phyloP scores from a whole-genome alignment of 2,888 invertebrate genomes.

The Muschampia plurimacula region DNA sequence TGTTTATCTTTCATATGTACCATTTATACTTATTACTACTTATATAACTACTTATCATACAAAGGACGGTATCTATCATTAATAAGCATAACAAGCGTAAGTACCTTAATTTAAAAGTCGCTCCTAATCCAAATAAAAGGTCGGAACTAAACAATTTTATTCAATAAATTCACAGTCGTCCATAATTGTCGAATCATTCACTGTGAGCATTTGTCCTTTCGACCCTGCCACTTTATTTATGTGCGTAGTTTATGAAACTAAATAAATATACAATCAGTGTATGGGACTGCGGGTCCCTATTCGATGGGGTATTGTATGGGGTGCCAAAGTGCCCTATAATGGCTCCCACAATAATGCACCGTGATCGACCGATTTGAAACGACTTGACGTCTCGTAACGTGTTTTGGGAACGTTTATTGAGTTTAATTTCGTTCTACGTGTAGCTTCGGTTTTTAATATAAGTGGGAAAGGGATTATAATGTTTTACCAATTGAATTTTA shows the following conservation, averaged over 20 bases:
- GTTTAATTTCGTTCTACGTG: conserved; percentile 34
- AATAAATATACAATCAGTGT: conserved; percentile 59
- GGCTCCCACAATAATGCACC: conserved; percentile 36
- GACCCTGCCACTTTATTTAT: conserved; percentile 53
- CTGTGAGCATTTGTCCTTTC: conserved; percentile 49
- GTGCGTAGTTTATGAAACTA: conserved; percentile 51
- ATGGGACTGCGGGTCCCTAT: conserved; percentile 53
- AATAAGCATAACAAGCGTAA: conserved; percentile 23
- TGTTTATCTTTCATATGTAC: too few species aligned
- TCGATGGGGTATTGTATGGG: conserved; percentile 47
- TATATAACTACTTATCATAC: neutral
- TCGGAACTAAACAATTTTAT: conserved; percentile 57
- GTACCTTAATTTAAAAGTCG: conserved; percentile 37
- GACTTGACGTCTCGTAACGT: conserved; percentile 40
- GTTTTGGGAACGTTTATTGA: conserved; percentile 45
- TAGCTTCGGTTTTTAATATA: neutral
- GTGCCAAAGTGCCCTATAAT: conserved; percentile 47
- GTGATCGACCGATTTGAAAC: conserved; percentile 50
- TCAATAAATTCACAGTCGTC: conserved; percentile 71
- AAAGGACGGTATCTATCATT: neutral
- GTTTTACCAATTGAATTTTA: neutral
- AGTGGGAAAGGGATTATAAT: neutral
- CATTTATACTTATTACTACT: neutral
- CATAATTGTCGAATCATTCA: conserved; percentile 80
- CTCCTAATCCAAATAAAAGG: conserved; percentile 39